A percentile compares a stretch with the other conserved stretches of the same genome.
phyloP scores from a whole-genome alignment of 2,113 vertebrate species.

The Orthochromis malagaraziensis region DNA sequence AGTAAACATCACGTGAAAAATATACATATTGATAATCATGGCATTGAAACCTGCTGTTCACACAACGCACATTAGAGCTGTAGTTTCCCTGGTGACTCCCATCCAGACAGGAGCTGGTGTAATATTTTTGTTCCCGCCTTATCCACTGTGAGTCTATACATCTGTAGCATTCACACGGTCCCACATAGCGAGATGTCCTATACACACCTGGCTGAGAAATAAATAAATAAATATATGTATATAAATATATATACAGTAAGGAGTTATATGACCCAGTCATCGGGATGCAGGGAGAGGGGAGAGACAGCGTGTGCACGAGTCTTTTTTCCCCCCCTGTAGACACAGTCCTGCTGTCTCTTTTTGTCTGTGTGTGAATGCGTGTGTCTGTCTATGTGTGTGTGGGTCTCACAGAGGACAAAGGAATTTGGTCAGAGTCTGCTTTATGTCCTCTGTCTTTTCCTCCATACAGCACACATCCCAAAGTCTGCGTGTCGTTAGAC shows the following conservation, averaged over 20 bases:
- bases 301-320: conserved; percentile 15
- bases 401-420: conserved; percentile 21
- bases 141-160: conserved; percentile 11
- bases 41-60: conserved; percentile 27
- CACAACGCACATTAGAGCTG: conserved; percentile 10
- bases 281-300: conserved; percentile 8
- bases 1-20: conserved; percentile 37
- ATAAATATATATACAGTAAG: conserved; percentile 65
- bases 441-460: neutral
- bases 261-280: conserved; percentile 33
- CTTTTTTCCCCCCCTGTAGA: conserved; percentile 10
- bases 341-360: conserved; percentile 30
- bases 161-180: conserved; percentile 43
- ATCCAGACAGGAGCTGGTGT: conserved; percentile 32
- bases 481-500: conserved; percentile 9
- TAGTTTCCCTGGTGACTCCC: conserved; percentile 28
- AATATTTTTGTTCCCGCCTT: neutral
- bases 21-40: conserved; percentile 34
- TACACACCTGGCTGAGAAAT: conserved; percentile 49
- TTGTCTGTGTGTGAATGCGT: neutral
- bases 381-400: neutral
- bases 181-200: conserved; percentile 48
- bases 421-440: neutral
- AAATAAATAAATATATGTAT: conserved; percentile 72
- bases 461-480: conserved; percentile 24